Evolutionary conservation across 2,888 invertebrate species (phyloP), one percentile per base, ranked within the genome.

Genomic region (Caenorhabditis wallacei): DNA sequence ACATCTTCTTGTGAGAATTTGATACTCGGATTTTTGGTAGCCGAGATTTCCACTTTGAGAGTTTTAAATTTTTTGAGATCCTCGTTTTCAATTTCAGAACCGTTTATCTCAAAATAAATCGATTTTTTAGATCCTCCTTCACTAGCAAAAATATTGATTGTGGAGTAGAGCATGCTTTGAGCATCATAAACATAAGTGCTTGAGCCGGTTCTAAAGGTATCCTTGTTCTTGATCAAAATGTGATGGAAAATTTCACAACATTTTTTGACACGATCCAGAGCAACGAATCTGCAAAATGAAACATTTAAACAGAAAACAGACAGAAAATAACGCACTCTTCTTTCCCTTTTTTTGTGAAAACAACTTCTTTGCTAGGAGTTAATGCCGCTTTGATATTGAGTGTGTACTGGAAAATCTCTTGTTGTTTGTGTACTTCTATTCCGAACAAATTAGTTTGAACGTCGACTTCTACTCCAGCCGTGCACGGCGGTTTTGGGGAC

Each of bases 311-410:
- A 56, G 2, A 13, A 30, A 46, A 18, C n/a, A 2, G 13, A 5
- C 16, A 24, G 40, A n/a, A n/a, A 43, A n/a, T n/a, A n/a, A 70
- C 72, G 59, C 37, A 85, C 85, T 87, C 87, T 51, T 85, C 85
- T 7, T 78, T 81, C 35, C 70, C 78, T 46, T 76, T 84, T 37
- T 84, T 83, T 26, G 86, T 85, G 72, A 86, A 80, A 11, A 64
- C 70, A 0, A 75, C 66, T 20, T 57, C 56, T 20, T 81, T 83
- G n/a, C 30, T 57, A 2, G 40, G 20, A 5, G 18, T 35, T 11
- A 84, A 11, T 2, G 78, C 71, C 11, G 66, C 75, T n/a, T 35
- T 43, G 18, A 82, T 79, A 37, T 30, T 16, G 3, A 85, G 70
- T 7, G 64, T 56, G 61, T 85, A 84, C 24, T 57, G 61, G 40